phyloP scores from a whole-genome alignment of 2,797 vertebrate species.

The Acipenser transmontanus region DNA sequence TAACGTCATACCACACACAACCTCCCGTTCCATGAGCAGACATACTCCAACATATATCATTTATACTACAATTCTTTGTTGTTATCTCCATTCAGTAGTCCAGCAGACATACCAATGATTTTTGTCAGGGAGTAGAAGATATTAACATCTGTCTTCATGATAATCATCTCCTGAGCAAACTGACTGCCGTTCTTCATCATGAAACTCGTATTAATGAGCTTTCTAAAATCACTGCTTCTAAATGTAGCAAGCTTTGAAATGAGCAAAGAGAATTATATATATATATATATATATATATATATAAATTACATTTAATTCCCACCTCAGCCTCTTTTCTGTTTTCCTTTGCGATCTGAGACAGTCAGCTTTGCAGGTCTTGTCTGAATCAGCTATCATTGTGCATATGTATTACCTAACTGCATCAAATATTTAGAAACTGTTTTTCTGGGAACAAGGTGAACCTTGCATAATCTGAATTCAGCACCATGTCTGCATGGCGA shows the following conservation, averaged over 20 bases:
- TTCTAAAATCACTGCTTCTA: neutral
- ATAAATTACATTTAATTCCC: too few relatives aligned
- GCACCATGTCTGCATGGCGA: too few relatives aligned
- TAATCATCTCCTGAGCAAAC: slow-evolving; percentile 4
- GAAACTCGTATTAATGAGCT: slow-evolving; percentile 3
- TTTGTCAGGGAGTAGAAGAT: slow-evolving; percentile 16
- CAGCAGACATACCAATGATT: slow-evolving; percentile 14
- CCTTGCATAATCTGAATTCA: too few relatives aligned
- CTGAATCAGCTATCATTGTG: neutral
- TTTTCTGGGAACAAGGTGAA: too few relatives aligned
- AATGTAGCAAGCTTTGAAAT: neutral
- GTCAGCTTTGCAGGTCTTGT: neutral
- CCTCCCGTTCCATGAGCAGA: neutral
- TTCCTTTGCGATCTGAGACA: neutral
- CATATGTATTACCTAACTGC: too few relatives aligned
- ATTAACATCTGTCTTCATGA: slow-evolving; percentile 14
- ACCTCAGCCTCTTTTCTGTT: neutral
- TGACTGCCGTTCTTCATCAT: neutral
- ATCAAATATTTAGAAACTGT: too few relatives aligned
- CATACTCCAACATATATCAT: neutral
- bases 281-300: too few relatives aligned
- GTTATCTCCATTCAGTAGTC: slow-evolving; percentile 3
- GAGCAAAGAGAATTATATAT: too few relatives aligned
- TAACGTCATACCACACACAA: neutral
- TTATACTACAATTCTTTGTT: slow-evolving; percentile 6